Conservation (phyloP, 2,113 vertebrate genomes). For the Clarias magur region DNA sequence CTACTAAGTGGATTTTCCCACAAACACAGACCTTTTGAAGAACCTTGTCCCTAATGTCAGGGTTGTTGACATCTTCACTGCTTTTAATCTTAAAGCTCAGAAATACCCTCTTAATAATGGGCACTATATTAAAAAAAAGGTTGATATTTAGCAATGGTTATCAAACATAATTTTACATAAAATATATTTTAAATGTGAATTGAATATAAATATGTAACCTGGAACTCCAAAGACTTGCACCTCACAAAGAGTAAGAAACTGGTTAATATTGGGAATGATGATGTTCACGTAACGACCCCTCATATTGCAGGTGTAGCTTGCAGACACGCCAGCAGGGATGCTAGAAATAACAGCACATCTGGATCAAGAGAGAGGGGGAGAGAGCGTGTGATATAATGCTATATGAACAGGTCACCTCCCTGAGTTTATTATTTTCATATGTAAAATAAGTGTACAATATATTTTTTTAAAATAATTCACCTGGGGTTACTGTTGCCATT, state of each 20-base stretch:
- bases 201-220: not conserved
- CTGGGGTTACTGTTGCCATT: too few species aligned
- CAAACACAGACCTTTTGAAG: too few species aligned
- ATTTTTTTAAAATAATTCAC: too few species aligned
- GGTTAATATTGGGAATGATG: not conserved
- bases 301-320: not conserved
- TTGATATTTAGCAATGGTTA: not conserved
- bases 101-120: not conserved
- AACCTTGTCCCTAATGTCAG: not conserved
- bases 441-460: too few species aligned
- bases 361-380: not conserved
- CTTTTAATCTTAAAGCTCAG: not conserved
- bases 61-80: not conserved
- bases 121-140: not conserved
- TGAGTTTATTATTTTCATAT: too few species aligned
- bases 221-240: not conserved
- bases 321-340: not conserved
- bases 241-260: not conserved
- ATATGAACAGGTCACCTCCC: not conserved
- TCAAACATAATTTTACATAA: not conserved
- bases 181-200: not conserved
- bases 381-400: not conserved
- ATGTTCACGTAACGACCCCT: not conserved
- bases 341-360: not conserved
- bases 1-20: not conserved